Conservation (phyloP, 2,113 vertebrate species). For the Pseudorasbora parva region DNA sequence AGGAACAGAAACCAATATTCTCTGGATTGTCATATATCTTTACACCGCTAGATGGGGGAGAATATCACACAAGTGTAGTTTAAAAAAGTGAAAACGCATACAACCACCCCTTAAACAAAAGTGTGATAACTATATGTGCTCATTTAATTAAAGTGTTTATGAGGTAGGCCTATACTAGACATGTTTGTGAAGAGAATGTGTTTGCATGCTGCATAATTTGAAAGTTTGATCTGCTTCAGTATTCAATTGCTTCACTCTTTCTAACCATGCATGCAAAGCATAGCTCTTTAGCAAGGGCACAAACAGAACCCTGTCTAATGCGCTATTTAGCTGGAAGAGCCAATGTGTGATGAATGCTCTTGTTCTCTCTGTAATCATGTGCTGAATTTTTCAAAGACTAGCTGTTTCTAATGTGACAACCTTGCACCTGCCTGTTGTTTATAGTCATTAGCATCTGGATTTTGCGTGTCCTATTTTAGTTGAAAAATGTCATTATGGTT, state of each 20-base stretch:
- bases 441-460: background rate
- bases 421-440: background rate
- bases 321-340: background rate
- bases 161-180: background rate
- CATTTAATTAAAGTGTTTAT: background rate
- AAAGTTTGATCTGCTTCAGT: background rate
- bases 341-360: background rate
- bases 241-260: background rate
- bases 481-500: slow-evolving; percentile 3
- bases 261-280: background rate
- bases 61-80: too few relatives aligned
- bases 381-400: background rate
- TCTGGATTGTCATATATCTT: too few relatives aligned
- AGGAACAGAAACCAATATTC: too few relatives aligned
- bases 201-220: background rate
- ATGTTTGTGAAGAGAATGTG: background rate
- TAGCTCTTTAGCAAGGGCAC: background rate
- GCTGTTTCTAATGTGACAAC: background rate
- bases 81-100: too few relatives aligned
- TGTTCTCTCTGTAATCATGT: background rate
- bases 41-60: too few relatives aligned
- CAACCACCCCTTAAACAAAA: too few relatives aligned
- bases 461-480: background rate
- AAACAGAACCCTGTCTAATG: slow-evolving; percentile 5
- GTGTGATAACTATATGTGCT: background rate